These are phyloP conservation scores for Opisthocomus hoazin DNA, from an alignment of 2,113 vertebrate genomes.

Conservation along the genomic window DNA sequence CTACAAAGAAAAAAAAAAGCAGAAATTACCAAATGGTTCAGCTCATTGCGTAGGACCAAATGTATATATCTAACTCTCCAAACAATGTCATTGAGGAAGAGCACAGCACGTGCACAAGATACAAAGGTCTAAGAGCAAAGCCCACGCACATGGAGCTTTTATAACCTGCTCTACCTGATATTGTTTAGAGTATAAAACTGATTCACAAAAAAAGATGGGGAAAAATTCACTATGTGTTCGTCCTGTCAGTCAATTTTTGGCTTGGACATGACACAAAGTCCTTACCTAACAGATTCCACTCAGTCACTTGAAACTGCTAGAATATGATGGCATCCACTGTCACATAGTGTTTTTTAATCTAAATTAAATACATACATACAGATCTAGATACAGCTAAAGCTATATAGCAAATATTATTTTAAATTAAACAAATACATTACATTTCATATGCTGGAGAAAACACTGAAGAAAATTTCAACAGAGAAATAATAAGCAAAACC, in stretches of 20 bases:
- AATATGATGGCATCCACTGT: fast-evolving
- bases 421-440: neutral
- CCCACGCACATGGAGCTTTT: neutral
- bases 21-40: neutral
- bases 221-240: neutral
- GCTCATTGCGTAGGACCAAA: neutral
- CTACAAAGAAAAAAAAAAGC: neutral
- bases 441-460: neutral
- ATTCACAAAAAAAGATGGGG: fast-evolving
- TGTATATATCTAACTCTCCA: neutral
- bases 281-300: neutral
- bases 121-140: neutral
- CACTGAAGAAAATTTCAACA: neutral
- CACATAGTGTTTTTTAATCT: neutral
- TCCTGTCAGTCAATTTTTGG: constrained; percentile 6
- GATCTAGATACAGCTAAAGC: neutral
- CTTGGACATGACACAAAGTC: neutral
- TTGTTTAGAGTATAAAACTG: neutral
- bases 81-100: neutral
- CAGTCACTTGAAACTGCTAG: neutral
- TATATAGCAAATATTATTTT: neutral
- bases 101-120: neutral
- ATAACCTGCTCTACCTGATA: neutral
- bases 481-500: neutral
- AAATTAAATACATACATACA: neutral